phyloP scores from a whole-genome alignment of 2,888 invertebrate species.

The Chalcosyrphus nemorum region DNA sequence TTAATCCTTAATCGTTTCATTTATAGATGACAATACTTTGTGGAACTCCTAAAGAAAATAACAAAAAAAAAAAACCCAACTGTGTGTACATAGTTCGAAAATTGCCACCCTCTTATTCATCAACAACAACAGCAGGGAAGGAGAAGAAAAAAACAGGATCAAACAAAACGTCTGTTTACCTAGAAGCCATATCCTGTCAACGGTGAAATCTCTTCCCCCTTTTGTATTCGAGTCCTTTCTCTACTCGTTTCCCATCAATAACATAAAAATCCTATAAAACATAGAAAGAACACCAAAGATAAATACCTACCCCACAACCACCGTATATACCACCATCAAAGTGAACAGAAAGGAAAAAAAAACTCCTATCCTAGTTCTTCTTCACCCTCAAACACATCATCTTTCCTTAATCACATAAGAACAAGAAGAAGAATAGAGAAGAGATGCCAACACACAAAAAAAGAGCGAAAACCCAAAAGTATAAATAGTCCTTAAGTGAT shows the following conservation, averaged over 20 bases:
- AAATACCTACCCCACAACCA: constrained; percentile 33
- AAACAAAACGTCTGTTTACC: constrained; percentile 48
- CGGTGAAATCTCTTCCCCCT: constrained; percentile 6
- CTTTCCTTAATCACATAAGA: constrained; percentile 51
- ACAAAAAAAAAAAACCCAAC: background rate
- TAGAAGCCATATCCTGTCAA: constrained; percentile 46
- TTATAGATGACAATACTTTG: background rate
- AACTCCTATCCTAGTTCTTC: constrained; percentile 3
- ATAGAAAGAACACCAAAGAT: constrained; percentile 32
- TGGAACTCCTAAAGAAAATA: background rate
- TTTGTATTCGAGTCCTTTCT: background rate
- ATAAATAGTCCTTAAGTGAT: constrained; percentile 68
- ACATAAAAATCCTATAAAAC: constrained; percentile 37
- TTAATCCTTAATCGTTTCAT: constrained; percentile 16
- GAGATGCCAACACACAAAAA: background rate
- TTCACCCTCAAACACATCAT: constrained; percentile 8
- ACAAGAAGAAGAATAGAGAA: constrained; percentile 7
- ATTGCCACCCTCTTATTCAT: background rate
- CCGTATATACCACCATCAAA: constrained; percentile 36
- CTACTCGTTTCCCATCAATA: constrained; percentile 40
- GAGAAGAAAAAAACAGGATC: constrained; percentile 11
- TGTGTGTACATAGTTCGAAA: background rate
- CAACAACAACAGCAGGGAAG: background rate
- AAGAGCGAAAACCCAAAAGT: constrained; percentile 29
- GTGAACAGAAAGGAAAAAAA: constrained; percentile 12